Base-by-base conservation (phyloP, 2,888 invertebrate species). In the Aromia moschata region DNA sequence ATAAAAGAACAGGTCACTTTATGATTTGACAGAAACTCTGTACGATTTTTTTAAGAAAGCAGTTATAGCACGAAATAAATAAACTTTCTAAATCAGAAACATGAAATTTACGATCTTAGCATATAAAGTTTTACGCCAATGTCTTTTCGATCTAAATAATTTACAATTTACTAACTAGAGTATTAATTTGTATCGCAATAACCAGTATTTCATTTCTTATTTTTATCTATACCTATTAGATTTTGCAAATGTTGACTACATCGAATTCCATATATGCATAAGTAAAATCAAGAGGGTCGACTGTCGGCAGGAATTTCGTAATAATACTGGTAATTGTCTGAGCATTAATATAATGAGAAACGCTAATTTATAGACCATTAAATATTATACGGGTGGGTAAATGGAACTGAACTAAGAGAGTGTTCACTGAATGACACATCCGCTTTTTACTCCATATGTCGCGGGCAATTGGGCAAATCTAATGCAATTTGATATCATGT, bases 281-380 rank as follows among this genome's bases (percentile, higher is more conserved):
- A n/a, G n/a, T n/a, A n/a, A n/a, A n/a, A n/a, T n/a, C n/a, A n/a
- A 5, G 4, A 18, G 20, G 25, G 15, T 5, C 36, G 17, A 36
- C 12, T 11, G 14, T 20, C 12, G 2, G 20, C 7, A 2, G 38
- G 38, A 49, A 37, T 49, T 38, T 20, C 30, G 25, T 49, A 12
- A 18, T 36, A 36, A 47, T 49, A 49, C 38, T 25, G 49, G 49
- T 49, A 49, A 49, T 49, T 49, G 49, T 15, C 30, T 49, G 30
- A 10, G 25, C 49, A 38, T 40, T 49, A 49, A 49, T 25, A 25
- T 38, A 49, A 37, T 49, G 38, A 49, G 49, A 37, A 30, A 49
- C 49, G 49, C 49, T 49, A 49, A 49, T 49, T 49, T 49, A 49
- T 49, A 49, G 49, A 49, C 49, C 49, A 49, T 49, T 49, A 37